These are phyloP conservation scores for Spodoptera exigua DNA, from an alignment of 2,888 invertebrate genomes.

Conservation along the genomic window DNA sequence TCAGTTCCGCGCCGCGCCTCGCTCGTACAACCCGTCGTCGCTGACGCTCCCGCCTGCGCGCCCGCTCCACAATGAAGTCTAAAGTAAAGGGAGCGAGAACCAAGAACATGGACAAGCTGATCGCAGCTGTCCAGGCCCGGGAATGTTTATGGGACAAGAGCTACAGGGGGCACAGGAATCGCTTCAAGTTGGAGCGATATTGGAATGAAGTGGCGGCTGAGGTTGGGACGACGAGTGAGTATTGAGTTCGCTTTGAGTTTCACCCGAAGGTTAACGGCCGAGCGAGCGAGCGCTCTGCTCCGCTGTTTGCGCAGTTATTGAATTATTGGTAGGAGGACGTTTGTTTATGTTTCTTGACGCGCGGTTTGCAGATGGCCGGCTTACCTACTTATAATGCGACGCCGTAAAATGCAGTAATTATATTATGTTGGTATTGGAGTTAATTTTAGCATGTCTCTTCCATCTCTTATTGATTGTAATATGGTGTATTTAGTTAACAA, in stretches of 20 bases:
- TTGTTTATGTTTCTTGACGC: slow-evolving; percentile 50
- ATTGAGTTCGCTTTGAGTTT: slow-evolving; percentile 78
- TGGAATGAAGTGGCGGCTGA: slow-evolving; percentile 87
- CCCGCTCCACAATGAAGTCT: slow-evolving; percentile 74
- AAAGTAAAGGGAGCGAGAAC: slow-evolving; percentile 79
- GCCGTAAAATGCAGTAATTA: slow-evolving; percentile 21
- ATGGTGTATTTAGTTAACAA: background rate
- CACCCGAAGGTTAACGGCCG: slow-evolving; percentile 69
- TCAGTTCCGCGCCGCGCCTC: slow-evolving; percentile 75
- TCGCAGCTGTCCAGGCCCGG: slow-evolving; percentile 85
- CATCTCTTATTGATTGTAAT: background rate
- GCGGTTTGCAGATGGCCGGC: slow-evolving; percentile 30
- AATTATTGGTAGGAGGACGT: slow-evolving; percentile 35
- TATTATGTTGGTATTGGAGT: slow-evolving; percentile 18
- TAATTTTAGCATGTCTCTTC: slow-evolving; percentile 2
- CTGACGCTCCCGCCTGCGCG: slow-evolving; percentile 72
- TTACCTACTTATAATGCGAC: slow-evolving; percentile 10
- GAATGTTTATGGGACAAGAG: slow-evolving; percentile 86
- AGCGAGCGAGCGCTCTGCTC: slow-evolving; percentile 36
- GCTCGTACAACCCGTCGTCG: slow-evolving; percentile 66
- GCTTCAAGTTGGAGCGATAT: slow-evolving; percentile 84
- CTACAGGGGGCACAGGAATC: slow-evolving; percentile 83
- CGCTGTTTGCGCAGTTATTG: slow-evolving; percentile 7
- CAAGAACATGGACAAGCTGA: slow-evolving; percentile 84
- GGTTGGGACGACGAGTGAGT: slow-evolving; percentile 86